Evolutionary conservation across 2,113 vertebrate species (phyloP).

Genomic region (Bos indicus): DNA sequence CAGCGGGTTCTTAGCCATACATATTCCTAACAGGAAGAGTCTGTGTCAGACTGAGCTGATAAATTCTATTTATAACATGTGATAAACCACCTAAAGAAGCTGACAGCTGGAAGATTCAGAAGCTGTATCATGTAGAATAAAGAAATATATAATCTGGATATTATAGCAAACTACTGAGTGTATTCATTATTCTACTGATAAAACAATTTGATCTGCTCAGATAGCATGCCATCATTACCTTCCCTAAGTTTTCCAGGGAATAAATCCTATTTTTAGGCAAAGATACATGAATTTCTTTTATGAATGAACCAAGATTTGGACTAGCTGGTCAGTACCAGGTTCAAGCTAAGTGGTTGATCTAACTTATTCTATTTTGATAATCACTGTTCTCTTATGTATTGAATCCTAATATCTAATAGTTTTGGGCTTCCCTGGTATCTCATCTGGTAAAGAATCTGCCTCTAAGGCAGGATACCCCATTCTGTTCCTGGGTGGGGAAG

Average conservation of each 20-base stretch:
- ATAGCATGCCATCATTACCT: background rate
- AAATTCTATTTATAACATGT: background rate
- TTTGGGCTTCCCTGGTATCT: background rate
- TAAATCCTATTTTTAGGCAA: background rate
- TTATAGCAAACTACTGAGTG: background rate
- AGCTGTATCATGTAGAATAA: background rate
- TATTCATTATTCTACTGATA: background rate
- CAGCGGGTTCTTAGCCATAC: background rate
- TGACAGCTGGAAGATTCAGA: background rate
- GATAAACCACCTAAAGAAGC: background rate
- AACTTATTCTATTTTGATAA: background rate
- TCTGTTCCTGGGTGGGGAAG: background rate
- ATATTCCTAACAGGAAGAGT: background rate
- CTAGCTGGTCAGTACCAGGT: background rate
- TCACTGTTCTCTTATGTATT: background rate
- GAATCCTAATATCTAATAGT: background rate
- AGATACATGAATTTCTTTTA: background rate
- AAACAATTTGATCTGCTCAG: background rate
- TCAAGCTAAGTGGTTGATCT: background rate
- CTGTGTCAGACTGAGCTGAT: background rate
- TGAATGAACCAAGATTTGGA: background rate
- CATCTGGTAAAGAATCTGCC: background rate
- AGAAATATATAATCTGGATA: background rate
- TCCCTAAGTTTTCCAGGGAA: background rate
- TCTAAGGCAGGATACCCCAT: background rate